Percentiles rank a stretch among this genome's conserved stretches.
phyloP scores from a whole-genome alignment of 2,113 vertebrate genomes.

The Atrichornis clamosus region DNA sequence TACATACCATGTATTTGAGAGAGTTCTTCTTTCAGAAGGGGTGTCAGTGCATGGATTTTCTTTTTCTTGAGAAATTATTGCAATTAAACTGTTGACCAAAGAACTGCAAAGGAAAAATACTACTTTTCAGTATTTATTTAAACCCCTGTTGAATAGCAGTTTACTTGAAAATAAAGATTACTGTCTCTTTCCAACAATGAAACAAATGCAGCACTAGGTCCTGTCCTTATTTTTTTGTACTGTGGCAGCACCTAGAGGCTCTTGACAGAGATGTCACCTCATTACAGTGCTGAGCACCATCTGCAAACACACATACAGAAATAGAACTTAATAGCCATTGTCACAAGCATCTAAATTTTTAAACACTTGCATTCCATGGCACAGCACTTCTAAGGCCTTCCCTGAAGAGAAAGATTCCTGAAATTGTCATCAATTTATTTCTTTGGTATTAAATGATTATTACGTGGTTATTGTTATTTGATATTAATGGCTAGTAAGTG shows the following conservation, averaged over 20 bases:
- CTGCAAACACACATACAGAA: background rate
- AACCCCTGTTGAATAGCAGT: background rate
- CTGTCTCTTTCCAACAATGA: background rate
- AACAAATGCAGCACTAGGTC: background rate
- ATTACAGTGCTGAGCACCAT: background rate
- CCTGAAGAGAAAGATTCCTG: background rate
- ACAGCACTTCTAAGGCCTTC: background rate
- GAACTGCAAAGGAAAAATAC: background rate
- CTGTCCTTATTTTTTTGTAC: background rate
- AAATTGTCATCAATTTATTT: background rate
- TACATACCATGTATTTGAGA: background rate
- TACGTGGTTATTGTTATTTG: background rate
- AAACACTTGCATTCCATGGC: background rate
- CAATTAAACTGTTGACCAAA: background rate
- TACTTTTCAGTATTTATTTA: background rate
- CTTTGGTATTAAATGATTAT: background rate
- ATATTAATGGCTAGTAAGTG: background rate
- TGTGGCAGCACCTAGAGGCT: slow-evolving; percentile 50
- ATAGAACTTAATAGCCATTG: background rate
- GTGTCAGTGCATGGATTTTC: background rate
- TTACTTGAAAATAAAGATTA: background rate
- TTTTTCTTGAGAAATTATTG: background rate
- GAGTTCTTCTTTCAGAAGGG: background rate
- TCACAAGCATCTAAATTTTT: background rate
- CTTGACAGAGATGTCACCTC: background rate